A percentile compares a stretch with the other conserved stretches of the same genome.
These are phyloP conservation scores for Spheniscus humboldti DNA, from an alignment of 2,797 vertebrate genomes.

Conservation along the genomic window DNA sequence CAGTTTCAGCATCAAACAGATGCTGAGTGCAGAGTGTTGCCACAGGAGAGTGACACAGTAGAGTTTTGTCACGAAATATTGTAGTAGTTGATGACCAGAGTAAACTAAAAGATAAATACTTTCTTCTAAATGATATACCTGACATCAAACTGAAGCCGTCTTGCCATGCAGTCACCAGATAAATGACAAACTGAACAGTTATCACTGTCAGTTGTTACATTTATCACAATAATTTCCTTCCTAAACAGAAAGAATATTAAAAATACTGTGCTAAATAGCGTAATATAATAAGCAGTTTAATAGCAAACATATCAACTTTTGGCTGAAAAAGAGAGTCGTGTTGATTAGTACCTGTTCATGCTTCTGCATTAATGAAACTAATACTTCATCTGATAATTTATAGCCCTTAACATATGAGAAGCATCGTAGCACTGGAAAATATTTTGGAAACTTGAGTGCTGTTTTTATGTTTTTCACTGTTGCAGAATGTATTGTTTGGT, in stretches of 20 bases:
- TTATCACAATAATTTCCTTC: background rate
- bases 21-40: background rate
- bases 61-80: conserved; percentile 5
- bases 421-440: background rate
- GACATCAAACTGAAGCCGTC: background rate
- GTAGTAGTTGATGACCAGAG: background rate
- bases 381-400: background rate
- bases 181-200: background rate
- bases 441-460: background rate
- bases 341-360: background rate
- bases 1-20: conserved; percentile 6
- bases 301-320: background rate
- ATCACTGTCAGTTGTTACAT: background rate
- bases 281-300: background rate
- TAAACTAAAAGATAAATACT: background rate
- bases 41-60: background rate
- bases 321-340: background rate
- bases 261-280: background rate
- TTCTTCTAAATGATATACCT: background rate
- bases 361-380: background rate
- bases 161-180: background rate
- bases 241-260: background rate
- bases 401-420: background rate
- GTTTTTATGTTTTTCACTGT: background rate
- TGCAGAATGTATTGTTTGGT: background rate